phyloP scores from a whole-genome alignment of 2,113 vertebrate genomes.

The Genyomyrus donnyi region DNA sequence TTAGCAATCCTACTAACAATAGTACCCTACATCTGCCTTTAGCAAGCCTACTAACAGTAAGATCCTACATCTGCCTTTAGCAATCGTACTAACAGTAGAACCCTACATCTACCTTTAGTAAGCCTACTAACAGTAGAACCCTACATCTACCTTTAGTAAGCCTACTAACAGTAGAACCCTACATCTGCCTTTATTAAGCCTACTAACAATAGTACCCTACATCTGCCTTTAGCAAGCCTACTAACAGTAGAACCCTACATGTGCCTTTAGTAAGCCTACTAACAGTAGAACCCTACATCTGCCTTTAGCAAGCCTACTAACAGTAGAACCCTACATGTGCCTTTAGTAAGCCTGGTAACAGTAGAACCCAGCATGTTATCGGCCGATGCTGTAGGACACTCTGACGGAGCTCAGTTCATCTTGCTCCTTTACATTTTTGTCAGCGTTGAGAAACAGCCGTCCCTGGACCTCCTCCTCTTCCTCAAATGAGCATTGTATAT shows the following conservation, averaged over 20 bases:
- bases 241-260: background rate
- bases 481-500: background rate
- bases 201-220: no score
- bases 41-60: background rate
- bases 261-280: background rate
- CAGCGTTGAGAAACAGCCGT: background rate
- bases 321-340: background rate
- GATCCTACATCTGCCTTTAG: no score
- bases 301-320: background rate
- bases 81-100: no score
- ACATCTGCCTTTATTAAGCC: no score
- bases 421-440: background rate
- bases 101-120: no score
- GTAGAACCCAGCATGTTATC: background rate
- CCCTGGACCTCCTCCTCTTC: background rate
- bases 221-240: background rate
- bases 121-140: no score
- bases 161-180: background rate
- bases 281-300: no score
- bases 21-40: background rate
- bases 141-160: background rate
- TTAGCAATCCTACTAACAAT: rapidly evolving
- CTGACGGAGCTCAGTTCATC: background rate
- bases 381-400: background rate
- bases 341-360: background rate